phyloP scores from a whole-genome alignment of 2,113 vertebrate genomes.

The Chloebia gouldiae region DNA sequence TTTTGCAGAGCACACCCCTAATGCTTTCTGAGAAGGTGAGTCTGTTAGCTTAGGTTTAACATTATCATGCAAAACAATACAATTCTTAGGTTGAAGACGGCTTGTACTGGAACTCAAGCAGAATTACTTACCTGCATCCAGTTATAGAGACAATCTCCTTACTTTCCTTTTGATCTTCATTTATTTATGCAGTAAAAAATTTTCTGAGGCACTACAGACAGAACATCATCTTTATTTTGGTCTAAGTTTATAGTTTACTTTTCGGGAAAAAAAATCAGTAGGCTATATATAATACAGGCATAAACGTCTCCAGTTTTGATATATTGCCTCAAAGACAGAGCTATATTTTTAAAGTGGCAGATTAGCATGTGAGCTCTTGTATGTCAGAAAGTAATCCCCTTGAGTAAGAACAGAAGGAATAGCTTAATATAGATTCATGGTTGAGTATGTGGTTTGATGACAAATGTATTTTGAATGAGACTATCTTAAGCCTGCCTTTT shows the following conservation, averaged over 20 bases:
- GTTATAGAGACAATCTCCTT: background rate
- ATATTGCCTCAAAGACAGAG: background rate
- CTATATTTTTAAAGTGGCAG: background rate
- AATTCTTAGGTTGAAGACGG: background rate
- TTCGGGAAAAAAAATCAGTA: background rate
- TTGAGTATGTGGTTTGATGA: background rate
- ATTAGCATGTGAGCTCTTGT: background rate
- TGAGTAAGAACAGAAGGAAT: background rate
- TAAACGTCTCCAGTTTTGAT: background rate
- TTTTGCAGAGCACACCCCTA: background rate
- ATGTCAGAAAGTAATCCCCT: background rate
- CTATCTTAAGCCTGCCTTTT: background rate
- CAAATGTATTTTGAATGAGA: background rate
- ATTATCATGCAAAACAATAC: background rate
- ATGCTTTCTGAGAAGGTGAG: background rate
- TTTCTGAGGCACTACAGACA: background rate
- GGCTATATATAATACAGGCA: background rate
- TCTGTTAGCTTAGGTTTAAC: background rate
- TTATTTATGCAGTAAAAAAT: background rate
- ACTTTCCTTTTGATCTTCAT: background rate
- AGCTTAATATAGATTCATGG: background rate
- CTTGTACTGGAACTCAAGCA: background rate
- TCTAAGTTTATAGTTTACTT: background rate
- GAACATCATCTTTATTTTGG: background rate
- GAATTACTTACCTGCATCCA: background rate